Conservation (phyloP, 1,140 invertebrate species). For the Caenorhabditis inopinata region DNA sequence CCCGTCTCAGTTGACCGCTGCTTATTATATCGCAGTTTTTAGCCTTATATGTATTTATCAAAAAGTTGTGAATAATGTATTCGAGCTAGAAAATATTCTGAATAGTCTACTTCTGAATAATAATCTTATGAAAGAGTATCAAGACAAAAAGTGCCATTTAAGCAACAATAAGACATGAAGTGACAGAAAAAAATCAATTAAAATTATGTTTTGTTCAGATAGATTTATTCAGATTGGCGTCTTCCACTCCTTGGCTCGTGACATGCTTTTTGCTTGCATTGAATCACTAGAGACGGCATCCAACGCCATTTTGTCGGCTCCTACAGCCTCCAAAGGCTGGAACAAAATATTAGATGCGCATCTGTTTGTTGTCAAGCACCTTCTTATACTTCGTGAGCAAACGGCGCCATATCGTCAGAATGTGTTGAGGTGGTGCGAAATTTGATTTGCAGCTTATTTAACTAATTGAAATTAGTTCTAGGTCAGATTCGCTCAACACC, state of each 20-base stretch:
- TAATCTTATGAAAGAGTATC: too few species aligned
- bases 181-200: not conserved
- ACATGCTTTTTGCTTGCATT: constrained; percentile 86
- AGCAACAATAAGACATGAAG: too few species aligned
- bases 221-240: constrained; percentile 72
- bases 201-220: not conserved
- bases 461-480: not conserved
- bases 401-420: constrained; percentile 88
- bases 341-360: constrained; percentile 77
- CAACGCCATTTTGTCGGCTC: constrained; percentile 5
- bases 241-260: constrained; percentile 92
- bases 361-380: constrained; percentile 94
- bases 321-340: not conserved
- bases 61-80: too few species aligned
- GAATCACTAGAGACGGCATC: constrained; percentile 81
- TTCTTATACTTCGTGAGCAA: constrained; percentile 92
- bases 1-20: too few species aligned
- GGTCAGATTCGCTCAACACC: constrained; percentile 48
- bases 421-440: constrained; percentile 24
- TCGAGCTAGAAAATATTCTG: too few species aligned
- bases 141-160: too few species aligned
- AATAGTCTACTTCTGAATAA: too few species aligned
- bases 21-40: too few species aligned
- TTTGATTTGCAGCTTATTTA: not conserved
- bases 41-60: too few species aligned